Base-by-base conservation (phyloP, 2,888 invertebrate species). In the Epinotia ramella region DNA sequence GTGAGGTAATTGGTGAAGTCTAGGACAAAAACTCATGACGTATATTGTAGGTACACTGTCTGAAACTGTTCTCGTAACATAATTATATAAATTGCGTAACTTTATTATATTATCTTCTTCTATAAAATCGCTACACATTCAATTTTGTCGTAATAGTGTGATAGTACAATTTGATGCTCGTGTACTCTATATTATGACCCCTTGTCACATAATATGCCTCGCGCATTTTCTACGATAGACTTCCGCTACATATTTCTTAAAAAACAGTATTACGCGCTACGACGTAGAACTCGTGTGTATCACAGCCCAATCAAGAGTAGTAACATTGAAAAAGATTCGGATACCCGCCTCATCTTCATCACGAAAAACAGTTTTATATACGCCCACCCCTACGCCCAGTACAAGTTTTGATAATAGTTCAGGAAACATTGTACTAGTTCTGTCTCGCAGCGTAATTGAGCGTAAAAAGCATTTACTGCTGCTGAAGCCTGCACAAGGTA, bases 391-490 rank as follows among this genome's bases (percentile, higher is more conserved):
- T 53, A n/a, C 53, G 53, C 28, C 12, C 6, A 5, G 28, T 33
- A 11, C 28, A 49, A 28, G 65, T 28, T 49, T 53, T 28, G 11
- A 24, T 28, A 49, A 16, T 24, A 53, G 53, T 56, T 66, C 56
- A n/a, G 33, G 53, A 53, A 66, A 53, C 62, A 33, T 16, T 16
- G 33, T 62, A 9, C 62, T 66, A 66, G 53, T 66, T 28, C 44
- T 24, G 20, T 12, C 20, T 7, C n/a, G 28, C 4, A 49, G 12
- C 3, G 11, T 62, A 60, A 62, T 56, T 62, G 18, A 56, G 24
- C 33, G 53, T n/a, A 16, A 18, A 68, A n/a, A 59, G 1, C 49
- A 12, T 24, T 62, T 46, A 46, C 67, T 28, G n/a, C 46, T 64
- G 20, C 57, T 13, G 20, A 57, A 59, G 33, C 69, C 4, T 46